Percentiles rank a stretch among this genome's conserved stretches.
Conservation (phyloP, 2,888 invertebrate species). For the Eupeodes luniger region DNA sequence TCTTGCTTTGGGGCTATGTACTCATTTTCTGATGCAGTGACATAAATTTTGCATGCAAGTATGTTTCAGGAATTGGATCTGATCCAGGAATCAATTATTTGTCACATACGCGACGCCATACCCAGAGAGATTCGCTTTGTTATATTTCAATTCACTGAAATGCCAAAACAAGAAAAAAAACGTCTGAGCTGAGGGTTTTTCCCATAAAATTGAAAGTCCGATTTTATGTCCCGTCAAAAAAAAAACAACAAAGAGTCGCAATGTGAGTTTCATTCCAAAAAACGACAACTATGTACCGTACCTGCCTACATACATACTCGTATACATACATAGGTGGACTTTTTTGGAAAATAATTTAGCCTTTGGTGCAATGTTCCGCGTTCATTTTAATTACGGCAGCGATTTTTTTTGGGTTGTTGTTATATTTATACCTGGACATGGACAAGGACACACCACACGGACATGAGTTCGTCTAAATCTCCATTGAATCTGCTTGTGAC, state of each 20-base stretch:
- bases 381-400: constrained; percentile 23
- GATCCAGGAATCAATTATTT: constrained; percentile 58
- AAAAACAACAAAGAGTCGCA: too few relatives aligned
- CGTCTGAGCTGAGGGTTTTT: neutral
- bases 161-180: neutral
- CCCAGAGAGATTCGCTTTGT: constrained; percentile 17
- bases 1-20: neutral
- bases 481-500: constrained; percentile 20
- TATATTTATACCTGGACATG: neutral
- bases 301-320: neutral
- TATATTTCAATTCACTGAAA: constrained; percentile 16
- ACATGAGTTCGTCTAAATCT: constrained; percentile 25
- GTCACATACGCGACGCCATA: constrained; percentile 10
- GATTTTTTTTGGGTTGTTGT: neutral
- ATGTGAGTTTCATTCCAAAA: neutral
- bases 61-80: constrained; percentile 35
- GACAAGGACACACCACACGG: constrained; percentile 3
- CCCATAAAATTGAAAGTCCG: constrained; percentile 1
- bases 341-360: constrained; percentile 16
- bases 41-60: constrained; percentile 2
- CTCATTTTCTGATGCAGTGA: constrained; percentile 34
- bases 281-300: neutral
- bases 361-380: constrained; percentile 11
- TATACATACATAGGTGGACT: too few relatives aligned
- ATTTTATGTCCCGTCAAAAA: neutral